These are phyloP conservation scores for Ictalurus furcatus DNA, from an alignment of 2,113 vertebrate genomes.

Conservation along the genomic window DNA sequence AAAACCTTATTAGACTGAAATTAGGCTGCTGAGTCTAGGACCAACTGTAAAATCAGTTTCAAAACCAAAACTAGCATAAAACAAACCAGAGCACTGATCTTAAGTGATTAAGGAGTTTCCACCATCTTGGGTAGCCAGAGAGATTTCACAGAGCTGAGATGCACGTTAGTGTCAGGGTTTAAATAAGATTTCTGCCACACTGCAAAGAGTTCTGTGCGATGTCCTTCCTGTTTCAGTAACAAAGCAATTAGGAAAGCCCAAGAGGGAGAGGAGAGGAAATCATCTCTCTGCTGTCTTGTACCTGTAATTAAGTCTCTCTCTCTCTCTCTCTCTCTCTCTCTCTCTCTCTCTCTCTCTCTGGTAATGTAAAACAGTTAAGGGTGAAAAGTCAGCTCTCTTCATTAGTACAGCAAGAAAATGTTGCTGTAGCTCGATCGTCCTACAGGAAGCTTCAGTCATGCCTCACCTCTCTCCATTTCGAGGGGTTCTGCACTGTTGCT, in stretches of 20 bases:
- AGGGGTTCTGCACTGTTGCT: conserved; percentile 13
- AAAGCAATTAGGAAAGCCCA: conserved; percentile 45
- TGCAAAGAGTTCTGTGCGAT: conserved; percentile 13
- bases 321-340: conserved; percentile 34
- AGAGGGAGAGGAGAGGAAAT: conserved; percentile 43
- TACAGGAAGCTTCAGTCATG: conserved; percentile 52
- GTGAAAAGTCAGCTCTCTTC: conserved; percentile 51
- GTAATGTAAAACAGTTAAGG: conserved; percentile 48
- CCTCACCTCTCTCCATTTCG: conserved; percentile 45
- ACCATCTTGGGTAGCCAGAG: not conserved
- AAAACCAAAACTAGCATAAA: not conserved
- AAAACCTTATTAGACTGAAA: not conserved
- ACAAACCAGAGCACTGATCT: not conserved
- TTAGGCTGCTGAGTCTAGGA: not conserved
- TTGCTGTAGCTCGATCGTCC: conserved; percentile 49
- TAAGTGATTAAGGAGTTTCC: not conserved
- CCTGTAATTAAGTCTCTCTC: conserved; percentile 55
- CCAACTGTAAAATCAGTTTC: not conserved
- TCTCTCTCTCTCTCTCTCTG: conserved; percentile 37
- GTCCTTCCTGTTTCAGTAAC: conserved; percentile 35
- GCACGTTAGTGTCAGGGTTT: not conserved
- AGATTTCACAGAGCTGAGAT: not conserved
- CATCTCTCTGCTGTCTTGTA: conserved; percentile 32
- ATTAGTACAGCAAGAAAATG: conserved; percentile 51
- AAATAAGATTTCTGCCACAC: conserved; percentile 1